Conservation (phyloP, 2,888 invertebrate species). For the Thumatha senex region DNA sequence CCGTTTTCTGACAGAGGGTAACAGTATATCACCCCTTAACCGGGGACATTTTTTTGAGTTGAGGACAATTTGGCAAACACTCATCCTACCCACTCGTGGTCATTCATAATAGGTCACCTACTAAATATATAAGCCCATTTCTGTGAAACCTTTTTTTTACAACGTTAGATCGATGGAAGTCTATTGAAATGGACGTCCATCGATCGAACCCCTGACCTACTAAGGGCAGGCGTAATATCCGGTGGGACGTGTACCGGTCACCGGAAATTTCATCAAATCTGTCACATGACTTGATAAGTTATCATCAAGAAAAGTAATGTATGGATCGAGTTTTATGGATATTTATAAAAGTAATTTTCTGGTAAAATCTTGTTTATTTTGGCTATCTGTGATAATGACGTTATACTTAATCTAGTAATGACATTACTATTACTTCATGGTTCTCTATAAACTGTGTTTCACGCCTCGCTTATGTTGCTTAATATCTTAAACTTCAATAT, state of each 20-base stretch:
- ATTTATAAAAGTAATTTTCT: background rate
- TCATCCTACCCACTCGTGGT: no score
- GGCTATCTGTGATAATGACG: no score
- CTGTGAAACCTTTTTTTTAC: constrained; percentile 12
- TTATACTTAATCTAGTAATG: no score
- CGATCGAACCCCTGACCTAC: constrained; percentile 33
- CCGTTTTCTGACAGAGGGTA: background rate
- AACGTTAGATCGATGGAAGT: constrained; percentile 26
- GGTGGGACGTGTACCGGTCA: constrained; percentile 31
- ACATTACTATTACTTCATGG: no score
- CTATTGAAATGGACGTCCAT: constrained; percentile 30
- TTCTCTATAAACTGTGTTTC: no score
- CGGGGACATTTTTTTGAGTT: no score
- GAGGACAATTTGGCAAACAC: no score
- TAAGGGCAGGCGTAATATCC: constrained; percentile 55
- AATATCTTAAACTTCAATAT: no score
- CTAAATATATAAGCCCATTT: background rate
- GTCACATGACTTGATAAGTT: constrained; percentile 49
- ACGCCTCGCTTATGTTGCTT: no score
- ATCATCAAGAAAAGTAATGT: constrained; percentile 36
- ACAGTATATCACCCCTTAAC: background rate
- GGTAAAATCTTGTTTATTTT: no score
- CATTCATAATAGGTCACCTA: background rate
- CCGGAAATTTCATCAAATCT: constrained; percentile 67
- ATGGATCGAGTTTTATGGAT: constrained; percentile 1